Base-by-base conservation (phyloP, 37 sponge, comb jelly and placozoan genomes). In the Ephydatia muelleri region DNA sequence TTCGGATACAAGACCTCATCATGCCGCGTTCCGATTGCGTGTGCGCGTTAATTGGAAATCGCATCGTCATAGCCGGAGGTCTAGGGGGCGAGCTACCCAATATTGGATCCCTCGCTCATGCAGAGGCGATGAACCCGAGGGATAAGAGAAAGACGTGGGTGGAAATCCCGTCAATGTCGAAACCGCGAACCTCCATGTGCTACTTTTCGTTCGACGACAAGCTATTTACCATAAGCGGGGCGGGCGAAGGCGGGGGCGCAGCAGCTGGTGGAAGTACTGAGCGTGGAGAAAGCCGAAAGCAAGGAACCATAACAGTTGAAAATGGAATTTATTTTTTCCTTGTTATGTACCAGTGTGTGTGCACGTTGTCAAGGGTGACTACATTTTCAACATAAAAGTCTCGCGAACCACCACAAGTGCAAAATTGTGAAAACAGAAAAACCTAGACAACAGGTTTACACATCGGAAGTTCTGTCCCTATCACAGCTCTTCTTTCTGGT, bases 231-330 rank as follows among this genome's bases (percentile, higher is more conserved):
- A 49, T 90, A 21, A 77, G 86, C 65, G 94, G 94, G 22, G 81
- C 84, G 38, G 94, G 91, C 1, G 82, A 90, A 9, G 94, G 94
- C 57, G 94, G 94, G 89, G 22, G 78, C 82, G 5, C 87, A 86
- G 35, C 1, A 27, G 3, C 47, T 76, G 5, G 88, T 90, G 4
- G 94, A 89, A 37, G 65, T 93, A 0, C 66, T 93, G 14, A 80
- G 80, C 13, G 85, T 84, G 37, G 80, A 80, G 29, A 28, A 48
- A 19, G 64, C 38, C 12, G 30, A 48, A 1, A 26, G 14, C 28
- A 71, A 73, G 13, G 37, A 73, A 34, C 35, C 74, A 33, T 73
- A 35, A 37, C 74, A 34, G 33, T 38, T 34, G 3, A 23, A 23
- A 38, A 5, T 36, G 33, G 9, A 31, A 81, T 2, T 78, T 74